Evolutionary conservation across 2,113 vertebrate genomes (phyloP).

Genomic region (Anhinga rufa): DNA sequence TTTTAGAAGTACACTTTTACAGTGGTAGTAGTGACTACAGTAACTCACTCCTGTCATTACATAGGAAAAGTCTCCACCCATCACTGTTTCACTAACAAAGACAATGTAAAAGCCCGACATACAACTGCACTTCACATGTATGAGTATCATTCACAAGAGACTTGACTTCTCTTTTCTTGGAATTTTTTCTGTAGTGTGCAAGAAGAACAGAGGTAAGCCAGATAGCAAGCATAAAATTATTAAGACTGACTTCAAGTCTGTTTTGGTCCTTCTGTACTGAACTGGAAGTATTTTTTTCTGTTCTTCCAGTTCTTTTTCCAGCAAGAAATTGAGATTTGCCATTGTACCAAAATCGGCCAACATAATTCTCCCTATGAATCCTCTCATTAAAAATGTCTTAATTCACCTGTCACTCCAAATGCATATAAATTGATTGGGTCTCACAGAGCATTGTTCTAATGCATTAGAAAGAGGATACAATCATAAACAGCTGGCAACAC

Average conservation of each 20-base stretch:
- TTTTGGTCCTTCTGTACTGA: not conserved
- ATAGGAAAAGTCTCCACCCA: not conserved
- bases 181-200: not conserved
- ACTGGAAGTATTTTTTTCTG: not conserved
- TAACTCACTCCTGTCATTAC: not conserved
- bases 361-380: not conserved
- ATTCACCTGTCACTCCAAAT: not conserved
- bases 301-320: not conserved
- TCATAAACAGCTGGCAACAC: constrained; percentile 23
- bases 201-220: not conserved
- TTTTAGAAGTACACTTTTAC: not conserved
- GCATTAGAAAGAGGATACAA: not conserved
- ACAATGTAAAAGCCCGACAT: not conserved
- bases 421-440: constrained; percentile 6
- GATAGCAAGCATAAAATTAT: not conserved
- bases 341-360: not conserved
- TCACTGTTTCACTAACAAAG: not conserved
- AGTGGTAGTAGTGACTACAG: not conserved
- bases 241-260: not conserved
- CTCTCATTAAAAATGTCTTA: not conserved
- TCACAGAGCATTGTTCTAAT: constrained; percentile 23
- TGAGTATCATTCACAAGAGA: not conserved
- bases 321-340: not conserved
- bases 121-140: not conserved
- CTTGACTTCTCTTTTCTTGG: not conserved